Conservation (phyloP, 2,888 invertebrate genomes). For the Eupelmus urozonus region DNA sequence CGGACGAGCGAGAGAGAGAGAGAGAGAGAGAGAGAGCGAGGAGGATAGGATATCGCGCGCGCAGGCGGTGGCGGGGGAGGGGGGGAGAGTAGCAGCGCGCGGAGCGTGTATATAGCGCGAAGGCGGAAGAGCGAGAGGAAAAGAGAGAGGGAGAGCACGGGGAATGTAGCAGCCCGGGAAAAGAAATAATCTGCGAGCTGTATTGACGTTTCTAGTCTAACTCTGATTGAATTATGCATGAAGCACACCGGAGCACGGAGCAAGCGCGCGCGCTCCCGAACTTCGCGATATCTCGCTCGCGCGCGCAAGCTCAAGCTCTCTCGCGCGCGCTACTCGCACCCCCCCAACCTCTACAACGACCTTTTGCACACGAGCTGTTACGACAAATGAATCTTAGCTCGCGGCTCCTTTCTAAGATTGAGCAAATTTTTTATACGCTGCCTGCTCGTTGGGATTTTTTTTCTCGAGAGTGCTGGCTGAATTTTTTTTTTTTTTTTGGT, state of each 20-base stretch:
- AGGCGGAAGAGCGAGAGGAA: constrained; percentile 25
- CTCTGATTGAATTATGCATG: constrained; percentile 78
- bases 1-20: constrained; percentile 25
- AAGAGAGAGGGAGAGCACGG: constrained; percentile 35
- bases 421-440: constrained; percentile 17
- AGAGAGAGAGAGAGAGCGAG: no score
- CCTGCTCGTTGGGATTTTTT: neutral
- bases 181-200: constrained; percentile 78
- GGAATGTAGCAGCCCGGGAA: constrained; percentile 70
- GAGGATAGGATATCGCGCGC: constrained; percentile 25
- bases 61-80: constrained; percentile 17
- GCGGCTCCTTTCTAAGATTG: constrained; percentile 40
- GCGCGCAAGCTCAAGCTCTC: constrained; percentile 29
- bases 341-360: no score
- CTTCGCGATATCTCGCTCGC: constrained; percentile 45
- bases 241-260: constrained; percentile 75
- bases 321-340: constrained; percentile 21
- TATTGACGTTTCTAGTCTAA: constrained; percentile 78
- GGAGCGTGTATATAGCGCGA: constrained; percentile 62
- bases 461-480: neutral
- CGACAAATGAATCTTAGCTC: constrained; percentile 52
- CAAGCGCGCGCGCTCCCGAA: constrained; percentile 51
- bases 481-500: neutral
- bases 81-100: constrained; percentile 66
- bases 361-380: constrained; percentile 30